Evolutionary conservation across 2,113 vertebrate species (phyloP).

Genomic region (Centropus bengalensis): DNA sequence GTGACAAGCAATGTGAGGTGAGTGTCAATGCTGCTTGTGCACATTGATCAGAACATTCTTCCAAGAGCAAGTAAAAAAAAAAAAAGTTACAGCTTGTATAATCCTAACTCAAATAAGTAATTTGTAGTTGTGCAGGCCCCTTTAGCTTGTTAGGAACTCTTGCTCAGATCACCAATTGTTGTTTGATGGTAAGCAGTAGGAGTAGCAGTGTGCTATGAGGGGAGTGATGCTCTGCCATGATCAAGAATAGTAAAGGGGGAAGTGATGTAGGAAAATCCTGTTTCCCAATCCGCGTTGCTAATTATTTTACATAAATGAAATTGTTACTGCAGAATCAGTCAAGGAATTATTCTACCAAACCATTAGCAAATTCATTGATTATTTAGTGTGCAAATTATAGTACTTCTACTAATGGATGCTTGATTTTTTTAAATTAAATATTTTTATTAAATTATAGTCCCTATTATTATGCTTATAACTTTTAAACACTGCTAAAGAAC

Average conservation of each 20-base stretch:
- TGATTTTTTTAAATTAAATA: neutral
- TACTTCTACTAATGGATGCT: neutral
- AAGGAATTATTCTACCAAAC: neutral
- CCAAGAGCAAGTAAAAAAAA: neutral
- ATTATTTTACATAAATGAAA: neutral
- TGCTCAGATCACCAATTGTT: neutral
- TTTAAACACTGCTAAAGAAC: neutral
- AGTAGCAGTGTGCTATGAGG: neutral
- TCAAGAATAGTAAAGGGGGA: neutral
- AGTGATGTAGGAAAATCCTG: accelerated
- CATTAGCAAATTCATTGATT: neutral
- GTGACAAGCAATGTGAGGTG: accelerated
- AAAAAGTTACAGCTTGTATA: neutral
- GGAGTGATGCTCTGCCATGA: neutral
- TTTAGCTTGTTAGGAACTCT: neutral
- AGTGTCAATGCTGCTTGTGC: neutral
- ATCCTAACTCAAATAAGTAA: neutral
- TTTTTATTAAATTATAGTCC: neutral
- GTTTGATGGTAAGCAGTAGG: neutral
- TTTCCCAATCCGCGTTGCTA: neutral
- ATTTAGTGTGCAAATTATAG: neutral
- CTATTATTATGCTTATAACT: neutral
- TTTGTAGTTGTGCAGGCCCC: neutral
- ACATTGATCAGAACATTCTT: too few species aligned
- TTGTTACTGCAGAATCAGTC: neutral